Base-by-base conservation (phyloP, 2,797 vertebrate genomes). In the Monodelphis domestica region DNA sequence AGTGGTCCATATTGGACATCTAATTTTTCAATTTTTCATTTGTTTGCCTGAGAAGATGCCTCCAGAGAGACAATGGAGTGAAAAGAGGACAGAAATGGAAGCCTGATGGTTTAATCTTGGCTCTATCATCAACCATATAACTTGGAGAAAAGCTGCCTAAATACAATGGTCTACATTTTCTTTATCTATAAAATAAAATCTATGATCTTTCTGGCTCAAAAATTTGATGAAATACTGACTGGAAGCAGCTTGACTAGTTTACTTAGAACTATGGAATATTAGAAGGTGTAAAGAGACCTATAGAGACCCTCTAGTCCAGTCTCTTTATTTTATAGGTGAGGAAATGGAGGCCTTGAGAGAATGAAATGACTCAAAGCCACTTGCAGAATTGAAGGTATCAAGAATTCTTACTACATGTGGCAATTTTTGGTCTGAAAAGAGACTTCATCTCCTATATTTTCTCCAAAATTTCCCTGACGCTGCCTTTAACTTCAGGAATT, bases 121-220 rank as follows among this genome's bases (percentile, higher is more conserved):
- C 5, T 4, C 52, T 92, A 29, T 55, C 90, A 38, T 56, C 59
- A 90, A 12, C 0, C 3, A 11, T 15, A 0, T 88, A 90, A 94
- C n/a, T 89, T 96, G 17, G 89, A 53, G 70, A 50, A n/a, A 4
- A 12, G 0, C 50, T 33, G 9, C n/a, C 91, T 63, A 90, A 57
- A 0, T 0, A 88, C 28, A 84, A 0, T 88, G 24, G 12, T 54
- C 5, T 89, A 24, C 29, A 0, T 0, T 28, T 78, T 90, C 89
- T n/a, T 53, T 17, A 29, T 87, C n/a, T 91, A 24, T 15, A 56
- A 93, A 12, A 92, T n/a, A 90, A 90, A 88, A 93, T 21, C 92
- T 59, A 7, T 54, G 63, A 51, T 54, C 29, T 38, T 87, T 56
- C 45, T n/a, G 88, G 30, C 28, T 84, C 1, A 57, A 53, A 84